A percentile compares a stretch with the other conserved stretches of the same genome.
phyloP scores from a whole-genome alignment of 2,113 vertebrate genomes.

The Phasianus colchicus region DNA sequence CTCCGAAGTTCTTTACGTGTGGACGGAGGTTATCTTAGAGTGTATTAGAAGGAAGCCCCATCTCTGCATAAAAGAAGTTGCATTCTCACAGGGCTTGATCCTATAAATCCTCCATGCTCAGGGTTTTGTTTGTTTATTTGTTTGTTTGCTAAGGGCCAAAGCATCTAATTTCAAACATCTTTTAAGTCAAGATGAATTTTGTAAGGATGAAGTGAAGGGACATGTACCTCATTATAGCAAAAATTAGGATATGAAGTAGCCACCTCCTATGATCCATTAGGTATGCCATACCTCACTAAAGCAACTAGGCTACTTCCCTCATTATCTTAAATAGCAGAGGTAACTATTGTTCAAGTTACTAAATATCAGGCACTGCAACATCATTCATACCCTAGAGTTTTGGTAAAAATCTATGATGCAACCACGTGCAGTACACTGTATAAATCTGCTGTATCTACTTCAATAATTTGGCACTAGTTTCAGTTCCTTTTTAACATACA shows the following conservation, averaged over 20 bases:
- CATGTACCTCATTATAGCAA: neutral
- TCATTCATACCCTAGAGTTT: neutral
- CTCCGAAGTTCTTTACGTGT: constrained; percentile 39
- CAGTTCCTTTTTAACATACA: neutral
- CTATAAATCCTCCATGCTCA: neutral
- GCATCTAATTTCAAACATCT: neutral
- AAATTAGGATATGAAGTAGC: neutral
- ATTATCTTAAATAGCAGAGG: neutral
- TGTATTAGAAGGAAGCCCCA: neutral
- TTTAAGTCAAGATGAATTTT: neutral
- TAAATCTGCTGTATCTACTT: neutral
- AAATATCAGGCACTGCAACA: neutral
- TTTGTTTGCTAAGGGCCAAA: neutral
- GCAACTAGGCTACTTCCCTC: neutral
- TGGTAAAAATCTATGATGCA: neutral
- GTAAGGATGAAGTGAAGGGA: neutral
- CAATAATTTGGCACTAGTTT: neutral
- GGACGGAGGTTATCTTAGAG: constrained; percentile 26
- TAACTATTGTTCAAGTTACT: neutral
- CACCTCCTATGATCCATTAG: neutral
- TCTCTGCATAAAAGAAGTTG: neutral
- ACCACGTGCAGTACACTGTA: neutral
- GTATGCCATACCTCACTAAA: neutral
- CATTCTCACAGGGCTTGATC: neutral
- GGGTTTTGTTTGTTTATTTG: neutral